phyloP scores from a whole-genome alignment of 2,888 invertebrate species.

The Limnephilus rhombicus region DNA sequence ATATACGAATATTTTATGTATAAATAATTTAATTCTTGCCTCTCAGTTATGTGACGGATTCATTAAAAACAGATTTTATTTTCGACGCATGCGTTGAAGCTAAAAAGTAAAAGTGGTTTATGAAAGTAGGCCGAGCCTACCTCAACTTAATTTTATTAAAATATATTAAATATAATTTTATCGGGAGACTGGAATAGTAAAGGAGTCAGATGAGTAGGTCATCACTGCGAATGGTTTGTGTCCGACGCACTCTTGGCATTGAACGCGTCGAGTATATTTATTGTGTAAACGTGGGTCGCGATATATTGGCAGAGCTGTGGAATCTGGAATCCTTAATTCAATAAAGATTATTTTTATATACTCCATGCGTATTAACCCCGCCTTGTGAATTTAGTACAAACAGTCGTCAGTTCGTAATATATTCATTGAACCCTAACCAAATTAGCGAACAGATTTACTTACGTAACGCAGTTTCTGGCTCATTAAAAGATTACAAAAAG shows the following conservation, averaged over 20 bases:
- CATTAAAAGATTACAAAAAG: not conserved
- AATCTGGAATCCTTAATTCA: conserved; percentile 1
- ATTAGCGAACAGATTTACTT: not conserved
- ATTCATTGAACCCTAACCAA: not conserved
- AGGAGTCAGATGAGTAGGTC: not conserved
- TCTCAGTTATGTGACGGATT: not conserved
- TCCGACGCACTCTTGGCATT: conserved; percentile 7
- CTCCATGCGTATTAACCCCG: not conserved
- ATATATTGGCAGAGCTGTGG: not conserved
- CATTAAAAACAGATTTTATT: not conserved
- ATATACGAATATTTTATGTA: not conserved
- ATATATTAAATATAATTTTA: conserved; percentile 8
- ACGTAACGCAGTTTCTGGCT: not conserved
- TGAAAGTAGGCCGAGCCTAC: not conserved
- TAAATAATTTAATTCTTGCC: not conserved
- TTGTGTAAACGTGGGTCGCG: not conserved
- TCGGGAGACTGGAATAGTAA: not conserved
- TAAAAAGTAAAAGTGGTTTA: not conserved
- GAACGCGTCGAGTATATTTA: not conserved
- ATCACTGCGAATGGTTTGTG: not conserved
- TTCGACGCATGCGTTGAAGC: not conserved
- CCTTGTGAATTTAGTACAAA: not conserved
- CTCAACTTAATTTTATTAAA: not conserved
- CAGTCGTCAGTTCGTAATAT: not conserved
- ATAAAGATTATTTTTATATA: not conserved